Conservation (phyloP, 2,797 vertebrate genomes). For the Chromobotia macracanthus region DNA sequence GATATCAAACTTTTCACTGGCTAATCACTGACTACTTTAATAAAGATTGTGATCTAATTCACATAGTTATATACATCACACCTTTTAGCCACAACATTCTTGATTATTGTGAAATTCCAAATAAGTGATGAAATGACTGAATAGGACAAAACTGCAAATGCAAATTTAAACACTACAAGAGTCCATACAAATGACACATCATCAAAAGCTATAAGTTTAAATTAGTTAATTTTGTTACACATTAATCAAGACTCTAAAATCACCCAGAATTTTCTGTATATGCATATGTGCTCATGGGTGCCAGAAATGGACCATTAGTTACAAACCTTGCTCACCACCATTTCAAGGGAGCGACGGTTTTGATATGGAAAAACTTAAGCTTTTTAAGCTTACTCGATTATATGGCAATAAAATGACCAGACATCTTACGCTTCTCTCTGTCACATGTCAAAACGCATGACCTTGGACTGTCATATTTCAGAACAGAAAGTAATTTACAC, state of each 20-base stretch:
- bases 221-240: too few relatives aligned
- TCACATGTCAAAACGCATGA: neutral
- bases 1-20: neutral
- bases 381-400: neutral
- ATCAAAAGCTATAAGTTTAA: neutral
- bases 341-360: neutral
- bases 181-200: neutral
- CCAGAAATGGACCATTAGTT: slow-evolving; percentile 13
- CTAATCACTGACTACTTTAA: neutral
- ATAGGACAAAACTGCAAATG: too few relatives aligned
- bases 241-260: neutral
- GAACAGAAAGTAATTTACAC: neutral
- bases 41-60: neutral
- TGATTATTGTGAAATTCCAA: neutral
- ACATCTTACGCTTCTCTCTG: neutral
- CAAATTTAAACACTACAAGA: neutral
- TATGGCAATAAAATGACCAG: neutral
- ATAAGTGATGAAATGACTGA: neutral
- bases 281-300: too few relatives aligned
- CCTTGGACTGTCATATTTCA: neutral
- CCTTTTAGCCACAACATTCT: neutral
- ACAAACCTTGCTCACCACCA: slow-evolving; percentile 7
- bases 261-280: neutral
- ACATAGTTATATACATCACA: neutral
- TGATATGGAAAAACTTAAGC: too few relatives aligned